Conservation (phyloP, 2,113 vertebrate species). For the Atrichornis clamosus region DNA sequence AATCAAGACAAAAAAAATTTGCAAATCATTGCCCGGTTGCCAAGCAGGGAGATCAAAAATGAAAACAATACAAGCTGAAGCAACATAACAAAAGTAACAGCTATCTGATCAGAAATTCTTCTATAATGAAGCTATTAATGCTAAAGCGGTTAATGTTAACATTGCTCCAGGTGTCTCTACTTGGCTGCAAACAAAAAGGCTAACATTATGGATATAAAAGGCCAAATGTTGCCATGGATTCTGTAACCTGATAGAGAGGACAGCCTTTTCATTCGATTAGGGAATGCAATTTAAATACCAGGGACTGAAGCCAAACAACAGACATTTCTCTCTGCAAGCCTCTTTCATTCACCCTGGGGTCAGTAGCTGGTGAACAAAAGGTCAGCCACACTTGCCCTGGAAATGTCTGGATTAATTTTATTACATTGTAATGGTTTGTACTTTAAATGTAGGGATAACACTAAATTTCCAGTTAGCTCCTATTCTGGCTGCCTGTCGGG, state of each 20-base stretch:
- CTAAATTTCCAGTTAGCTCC: conserved; percentile 73
- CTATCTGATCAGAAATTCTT: conserved; percentile 83
- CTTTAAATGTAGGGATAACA: conserved; percentile 76
- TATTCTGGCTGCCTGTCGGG: conserved; percentile 53
- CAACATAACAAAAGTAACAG: conserved; percentile 83
- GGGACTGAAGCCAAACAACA: conserved; percentile 82
- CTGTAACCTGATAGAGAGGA: conserved; percentile 85
- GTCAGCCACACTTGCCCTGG: conserved; percentile 83
- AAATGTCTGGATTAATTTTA: conserved; percentile 86
- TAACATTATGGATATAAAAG: conserved; percentile 84
- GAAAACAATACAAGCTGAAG: conserved; percentile 80
- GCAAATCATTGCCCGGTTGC: conserved; percentile 83
- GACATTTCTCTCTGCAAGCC: conserved; percentile 77
- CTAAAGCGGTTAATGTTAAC: conserved; percentile 83
- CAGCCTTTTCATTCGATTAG: conserved; percentile 85
- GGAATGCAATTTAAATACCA: conserved; percentile 85
- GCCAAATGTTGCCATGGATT: conserved; percentile 87
- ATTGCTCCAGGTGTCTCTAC: conserved; percentile 82
- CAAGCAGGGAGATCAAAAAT: conserved; percentile 82
- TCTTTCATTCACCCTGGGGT: conserved; percentile 79
- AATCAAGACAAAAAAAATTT: conserved; percentile 86
- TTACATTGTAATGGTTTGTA: conserved; percentile 80
- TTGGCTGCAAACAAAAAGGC: conserved; percentile 82
- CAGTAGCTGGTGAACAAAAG: conserved; percentile 83
- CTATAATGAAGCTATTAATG: conserved; percentile 85